A percentile compares a stretch with the other conserved stretches of the same genome.
Evolutionary conservation across 2,797 vertebrate genomes (phyloP).

Genomic region (Enteromius fasciolatus): DNA sequence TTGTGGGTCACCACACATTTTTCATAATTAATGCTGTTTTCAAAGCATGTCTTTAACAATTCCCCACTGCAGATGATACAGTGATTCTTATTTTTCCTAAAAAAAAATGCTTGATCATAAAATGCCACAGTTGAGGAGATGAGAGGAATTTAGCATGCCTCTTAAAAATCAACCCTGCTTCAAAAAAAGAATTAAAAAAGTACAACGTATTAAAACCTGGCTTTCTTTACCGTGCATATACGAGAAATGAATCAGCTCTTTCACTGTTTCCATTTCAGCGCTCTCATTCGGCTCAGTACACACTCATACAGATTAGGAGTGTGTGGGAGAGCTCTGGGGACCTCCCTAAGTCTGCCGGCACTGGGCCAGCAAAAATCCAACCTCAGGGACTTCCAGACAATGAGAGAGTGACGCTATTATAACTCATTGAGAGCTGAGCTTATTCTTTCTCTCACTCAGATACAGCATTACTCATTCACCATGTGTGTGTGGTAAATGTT

Average conservation of each 20-base stretch:
- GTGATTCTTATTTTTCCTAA: background rate
- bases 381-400: constrained; percentile 63
- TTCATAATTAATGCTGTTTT: constrained; percentile 28
- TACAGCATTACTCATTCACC: background rate
- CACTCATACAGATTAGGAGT: constrained; percentile 55
- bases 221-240: constrained; percentile 10
- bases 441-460: constrained; percentile 17
- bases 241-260: constrained; percentile 6
- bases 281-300: constrained; percentile 43
- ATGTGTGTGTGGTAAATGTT: background rate
- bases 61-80: background rate
- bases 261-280: constrained; percentile 5
- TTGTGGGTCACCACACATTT: constrained; percentile 25
- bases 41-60: background rate
- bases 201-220: background rate
- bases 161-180: background rate
- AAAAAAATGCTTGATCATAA: background rate
- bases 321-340: constrained; percentile 69
- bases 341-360: constrained; percentile 69
- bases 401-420: constrained; percentile 53
- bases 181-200: background rate
- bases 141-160: background rate
- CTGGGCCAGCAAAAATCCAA: constrained; percentile 65
- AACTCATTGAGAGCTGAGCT: constrained; percentile 35
- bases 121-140: background rate